These are phyloP conservation scores for Melanerpes aurifrons DNA, from an alignment of 2,113 vertebrate genomes.

Conservation along the genomic window DNA sequence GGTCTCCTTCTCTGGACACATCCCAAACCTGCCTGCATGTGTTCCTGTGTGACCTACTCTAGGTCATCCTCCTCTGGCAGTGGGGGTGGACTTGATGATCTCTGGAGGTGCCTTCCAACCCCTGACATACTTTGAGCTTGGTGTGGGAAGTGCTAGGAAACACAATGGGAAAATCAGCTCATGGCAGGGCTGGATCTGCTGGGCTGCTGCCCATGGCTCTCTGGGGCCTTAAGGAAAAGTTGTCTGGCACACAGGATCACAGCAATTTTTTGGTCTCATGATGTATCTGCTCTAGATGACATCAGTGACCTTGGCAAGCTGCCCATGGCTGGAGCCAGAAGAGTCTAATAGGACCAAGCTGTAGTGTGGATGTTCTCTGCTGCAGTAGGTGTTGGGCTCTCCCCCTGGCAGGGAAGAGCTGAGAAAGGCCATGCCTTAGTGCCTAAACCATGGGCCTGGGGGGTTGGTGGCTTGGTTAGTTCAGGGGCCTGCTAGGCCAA, in stretches of 20 bases:
- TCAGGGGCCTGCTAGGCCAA: neutral
- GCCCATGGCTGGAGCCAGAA: neutral
- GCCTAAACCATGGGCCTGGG: neutral
- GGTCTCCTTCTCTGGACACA: no score
- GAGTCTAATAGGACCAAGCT: neutral
- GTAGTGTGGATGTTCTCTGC: neutral
- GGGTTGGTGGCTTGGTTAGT: neutral
- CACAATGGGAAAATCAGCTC: neutral
- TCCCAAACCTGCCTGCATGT: no score
- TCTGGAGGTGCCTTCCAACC: no score
- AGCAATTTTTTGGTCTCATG: neutral
- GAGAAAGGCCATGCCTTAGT: neutral
- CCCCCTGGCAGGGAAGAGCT: neutral
- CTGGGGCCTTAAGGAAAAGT: neutral
- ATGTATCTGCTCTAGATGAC: neutral
- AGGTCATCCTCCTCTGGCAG: no score
- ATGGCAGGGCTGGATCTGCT: neutral
- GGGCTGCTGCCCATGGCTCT: neutral
- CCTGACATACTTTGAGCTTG: no score
- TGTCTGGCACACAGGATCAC: neutral
- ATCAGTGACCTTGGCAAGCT: neutral
- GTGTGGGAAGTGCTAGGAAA: no score
- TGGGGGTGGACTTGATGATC: no score
- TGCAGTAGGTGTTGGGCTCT: neutral
- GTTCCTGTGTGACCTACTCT: no score